Evolutionary conservation across 2,888 invertebrate genomes (phyloP), one percentile per base, ranked within the genome.

Genomic region (Macrophya annulata): DNA sequence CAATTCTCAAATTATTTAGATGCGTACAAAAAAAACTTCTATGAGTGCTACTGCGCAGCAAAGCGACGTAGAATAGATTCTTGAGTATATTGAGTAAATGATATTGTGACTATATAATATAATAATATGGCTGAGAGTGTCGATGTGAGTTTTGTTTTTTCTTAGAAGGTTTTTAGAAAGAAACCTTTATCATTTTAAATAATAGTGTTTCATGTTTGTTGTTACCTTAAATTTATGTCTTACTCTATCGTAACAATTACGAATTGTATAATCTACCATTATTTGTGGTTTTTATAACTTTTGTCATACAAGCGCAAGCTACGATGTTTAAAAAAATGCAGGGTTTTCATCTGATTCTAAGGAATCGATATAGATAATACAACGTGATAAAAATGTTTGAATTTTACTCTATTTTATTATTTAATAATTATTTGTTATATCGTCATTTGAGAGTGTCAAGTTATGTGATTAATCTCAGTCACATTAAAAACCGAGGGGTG

Each of bases 1-100:
- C 21, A 48, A 9, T 76, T 76, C 45, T 21, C 76, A 25, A 76
- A 76, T 76, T 76, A 76, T 76, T 76, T 48, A 48, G 76, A 76
- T 76, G 48, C 76, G 25, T 4, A 48, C n/a, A 45, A 76, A 76
- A 48, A 43, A 45, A 76, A 76, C 48, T 76, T 37, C 43, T 21
- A 48, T 76, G 37, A 76, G 45, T 5, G 43, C 48, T 25, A 48
- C 72, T 25, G 25, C 48, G 25, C 48, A 37, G 76, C 21, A 48
- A 48, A 76, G 21, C 25, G 76, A 76, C 12, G 45, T 76, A 76
- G 76, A 76, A 15, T 76, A 76, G n/a, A 48, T 76, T 76, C 12
- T 76, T 48, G 40, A 43, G 12, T 48, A 40, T 48, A 40, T 21
- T 25, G 48, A 48, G 76, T 76, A 76, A 76, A 76, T 76, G 76